These are phyloP conservation scores for Aurelia aurita complex sp. Pacific DNA, from an alignment of 30 jellyfish, hydroid and myxozoan species.

Conservation along the genomic window DNA sequence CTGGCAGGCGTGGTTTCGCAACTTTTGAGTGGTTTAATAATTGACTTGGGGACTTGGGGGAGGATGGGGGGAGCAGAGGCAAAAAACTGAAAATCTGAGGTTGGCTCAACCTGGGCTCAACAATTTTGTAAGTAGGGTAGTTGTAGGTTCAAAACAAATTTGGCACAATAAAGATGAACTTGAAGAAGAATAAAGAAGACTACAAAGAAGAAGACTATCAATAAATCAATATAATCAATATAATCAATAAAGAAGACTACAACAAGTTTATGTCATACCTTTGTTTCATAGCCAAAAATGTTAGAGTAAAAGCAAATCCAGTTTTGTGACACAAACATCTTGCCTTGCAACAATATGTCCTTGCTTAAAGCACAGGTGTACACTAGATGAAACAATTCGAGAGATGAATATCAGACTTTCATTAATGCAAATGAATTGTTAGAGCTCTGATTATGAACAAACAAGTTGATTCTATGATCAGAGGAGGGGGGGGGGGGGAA, in stretches of 20 bases:
- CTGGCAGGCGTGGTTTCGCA: too few relatives aligned
- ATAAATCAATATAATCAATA: not conserved
- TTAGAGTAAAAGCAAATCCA: conserved; percentile 95
- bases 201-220: not conserved
- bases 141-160: too few relatives aligned
- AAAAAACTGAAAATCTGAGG: too few relatives aligned
- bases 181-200: not conserved
- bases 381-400: conserved; percentile 37
- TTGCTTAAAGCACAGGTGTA: conserved; percentile 97
- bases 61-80: too few relatives aligned
- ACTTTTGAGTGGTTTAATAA: too few relatives aligned
- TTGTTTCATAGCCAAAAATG: conserved; percentile 97
- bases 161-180: too few relatives aligned
- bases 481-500: too few relatives aligned
- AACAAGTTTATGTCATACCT: conserved; percentile 34
- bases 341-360: conserved; percentile 96
- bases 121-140: too few relatives aligned
- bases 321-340: conserved; percentile 86
- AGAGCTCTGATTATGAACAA: not conserved
- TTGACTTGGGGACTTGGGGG: too few relatives aligned
- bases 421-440: not conserved
- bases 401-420: not conserved
- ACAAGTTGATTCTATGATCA: too few relatives aligned
- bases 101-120: too few relatives aligned
- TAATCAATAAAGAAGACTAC: not conserved